Evolutionary conservation across 2,888 invertebrate genomes (phyloP).

Genomic region (Drosophila kanekoi): DNA sequence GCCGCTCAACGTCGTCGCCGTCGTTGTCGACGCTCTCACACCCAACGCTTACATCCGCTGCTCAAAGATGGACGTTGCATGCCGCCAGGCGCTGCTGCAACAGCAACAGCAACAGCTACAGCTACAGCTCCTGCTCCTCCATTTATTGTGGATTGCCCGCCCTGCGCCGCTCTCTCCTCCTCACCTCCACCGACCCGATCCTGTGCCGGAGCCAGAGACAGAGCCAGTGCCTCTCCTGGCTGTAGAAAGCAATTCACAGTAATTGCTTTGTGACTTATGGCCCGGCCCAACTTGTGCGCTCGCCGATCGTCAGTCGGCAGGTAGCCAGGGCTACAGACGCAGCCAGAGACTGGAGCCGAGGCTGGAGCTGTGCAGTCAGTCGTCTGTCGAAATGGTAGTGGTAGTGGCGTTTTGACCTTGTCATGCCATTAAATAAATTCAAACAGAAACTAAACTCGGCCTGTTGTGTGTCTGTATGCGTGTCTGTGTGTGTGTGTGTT

Average conservation of each 20-base stretch:
- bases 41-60: constrained; percentile 51
- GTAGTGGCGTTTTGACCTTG: constrained; percentile 82
- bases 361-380: constrained; percentile 36
- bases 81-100: constrained; percentile 68
- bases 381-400: constrained; percentile 48
- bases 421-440: constrained; percentile 79
- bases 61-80: constrained; percentile 53
- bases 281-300: constrained; percentile 75
- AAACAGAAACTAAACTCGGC: constrained; percentile 72
- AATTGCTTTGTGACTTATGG: constrained; percentile 83
- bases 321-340: constrained; percentile 43
- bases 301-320: constrained; percentile 59
- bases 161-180: constrained; percentile 21
- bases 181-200: not conserved
- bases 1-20: constrained; percentile 20
- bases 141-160: constrained; percentile 57
- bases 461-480: constrained; percentile 9
- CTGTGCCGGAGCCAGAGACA: constrained; percentile 15
- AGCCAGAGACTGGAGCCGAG: constrained; percentile 1
- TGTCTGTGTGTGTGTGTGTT: constrained; percentile 1
- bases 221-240: constrained; percentile 27
- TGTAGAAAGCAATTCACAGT: constrained; percentile 79
- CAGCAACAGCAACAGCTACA: constrained; percentile 53
- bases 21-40: constrained; percentile 50
- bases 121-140: constrained; percentile 58